Conservation (phyloP, 2,888 invertebrate species). For the Hypena proboscidalis region DNA sequence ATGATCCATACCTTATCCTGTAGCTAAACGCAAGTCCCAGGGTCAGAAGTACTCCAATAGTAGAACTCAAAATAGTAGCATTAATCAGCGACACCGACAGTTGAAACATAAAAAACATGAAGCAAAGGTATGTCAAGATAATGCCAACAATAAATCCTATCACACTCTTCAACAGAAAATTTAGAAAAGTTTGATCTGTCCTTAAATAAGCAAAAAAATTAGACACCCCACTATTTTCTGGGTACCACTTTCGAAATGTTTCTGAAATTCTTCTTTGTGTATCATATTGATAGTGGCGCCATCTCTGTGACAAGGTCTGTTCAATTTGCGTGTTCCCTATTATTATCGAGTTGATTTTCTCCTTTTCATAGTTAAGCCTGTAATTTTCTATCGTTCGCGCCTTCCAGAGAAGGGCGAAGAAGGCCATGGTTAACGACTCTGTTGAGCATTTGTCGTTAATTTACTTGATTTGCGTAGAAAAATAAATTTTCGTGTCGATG, state of each 20-base stretch:
- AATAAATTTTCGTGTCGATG: constrained; percentile 33
- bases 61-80: constrained; percentile 86
- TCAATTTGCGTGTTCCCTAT: constrained; percentile 69
- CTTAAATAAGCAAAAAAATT: constrained; percentile 61
- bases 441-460: constrained; percentile 30
- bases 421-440: constrained; percentile 72
- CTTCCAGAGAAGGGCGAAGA: constrained; percentile 83
- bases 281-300: constrained; percentile 73
- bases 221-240: constrained; percentile 64
- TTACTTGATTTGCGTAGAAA: constrained; percentile 28
- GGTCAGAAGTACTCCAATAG: constrained; percentile 87
- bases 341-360: constrained; percentile 84
- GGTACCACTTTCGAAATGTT: constrained; percentile 65
- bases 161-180: constrained; percentile 87
- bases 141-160: constrained; percentile 88
- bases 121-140: constrained; percentile 87
- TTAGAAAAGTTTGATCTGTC: constrained; percentile 81
- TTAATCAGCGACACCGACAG: constrained; percentile 85
- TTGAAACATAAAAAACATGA: constrained; percentile 88
- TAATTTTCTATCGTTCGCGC: constrained; percentile 81
- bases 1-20: constrained; percentile 62
- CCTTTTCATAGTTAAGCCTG: constrained; percentile 79
- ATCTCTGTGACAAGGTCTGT: constrained; percentile 74
- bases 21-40: constrained; percentile 88
- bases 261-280: constrained; percentile 66